Evolutionary conservation across 2,797 vertebrate genomes (phyloP).

Genomic region (Cercopithecus diana): DNA sequence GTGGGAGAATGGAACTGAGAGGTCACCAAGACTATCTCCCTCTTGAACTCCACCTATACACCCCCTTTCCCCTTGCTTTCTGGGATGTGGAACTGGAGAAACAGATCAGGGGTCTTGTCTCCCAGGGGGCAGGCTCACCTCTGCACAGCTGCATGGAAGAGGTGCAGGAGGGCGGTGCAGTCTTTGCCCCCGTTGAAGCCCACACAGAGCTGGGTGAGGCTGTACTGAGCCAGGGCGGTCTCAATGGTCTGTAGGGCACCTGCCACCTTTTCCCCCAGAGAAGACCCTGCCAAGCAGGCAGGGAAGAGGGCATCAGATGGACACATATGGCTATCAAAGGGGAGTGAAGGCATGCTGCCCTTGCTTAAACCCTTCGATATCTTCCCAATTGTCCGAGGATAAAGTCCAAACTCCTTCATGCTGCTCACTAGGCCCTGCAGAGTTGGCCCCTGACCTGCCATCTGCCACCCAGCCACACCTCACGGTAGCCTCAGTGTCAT

Average conservation of each 20-base stretch:
- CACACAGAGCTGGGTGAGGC: conserved; percentile 89
- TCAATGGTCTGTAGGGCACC: conserved; percentile 91
- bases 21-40: not conserved
- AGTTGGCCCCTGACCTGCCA: too few relatives aligned
- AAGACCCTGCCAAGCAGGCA: conserved; percentile 84
- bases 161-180: conserved; percentile 95
- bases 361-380: not conserved
- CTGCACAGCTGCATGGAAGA: conserved; percentile 92
- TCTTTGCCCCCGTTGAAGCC: conserved; percentile 99
- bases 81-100: not conserved
- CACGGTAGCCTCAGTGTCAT: not conserved
- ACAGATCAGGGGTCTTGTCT: not conserved
- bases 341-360: not conserved
- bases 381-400: not conserved
- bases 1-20: not conserved
- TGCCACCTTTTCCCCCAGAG: conserved; percentile 91
- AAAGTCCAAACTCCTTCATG: not conserved
- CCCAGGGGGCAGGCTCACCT: conserved; percentile 85
- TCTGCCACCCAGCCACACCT: not conserved
- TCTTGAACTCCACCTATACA: not conserved
- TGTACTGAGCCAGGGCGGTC: conserved; percentile 89
- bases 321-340: not conserved
- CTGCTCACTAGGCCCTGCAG: not conserved
- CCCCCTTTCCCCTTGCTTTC: not conserved
- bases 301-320: not conserved